Evolutionary conservation across 2,797 vertebrate species (phyloP), one percentile per base, ranked within the genome.

Genomic region (Microctenopoma stevenorrisi): DNA sequence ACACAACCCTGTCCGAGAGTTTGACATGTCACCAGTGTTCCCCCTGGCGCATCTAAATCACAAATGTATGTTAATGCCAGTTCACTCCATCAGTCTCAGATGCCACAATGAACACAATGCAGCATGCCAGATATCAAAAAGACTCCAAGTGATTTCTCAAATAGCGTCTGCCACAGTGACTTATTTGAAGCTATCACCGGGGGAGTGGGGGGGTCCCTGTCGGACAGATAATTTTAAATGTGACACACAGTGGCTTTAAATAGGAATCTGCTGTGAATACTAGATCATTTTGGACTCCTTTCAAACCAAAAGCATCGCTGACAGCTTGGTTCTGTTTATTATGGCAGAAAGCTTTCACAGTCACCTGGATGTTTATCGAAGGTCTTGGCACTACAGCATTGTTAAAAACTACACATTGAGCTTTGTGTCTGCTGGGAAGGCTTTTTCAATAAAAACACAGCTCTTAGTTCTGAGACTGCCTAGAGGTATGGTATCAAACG

Each of bases 391-490:
- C 14, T 26, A 47, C 30, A 33, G 49, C 53, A 49, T 13, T 64
- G 50, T 70, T 33, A 42, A 33, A n/a, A 70, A 64, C 38, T 61
- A 65, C 74, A 64, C 59, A 58, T 25, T 60, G 61, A 70, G 55
- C 30, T 18, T 9, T 46, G 40, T 76, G 61, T 64, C 68, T 61
- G 64, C 22, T 38, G 51, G 50, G 26, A 16, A 63, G 49, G 10
- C 4, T 53, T 60, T 79, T 74, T 48, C 69, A 44, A 68, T 63
- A 56, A 76, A 65, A 76, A 79, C 59, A 11, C 3, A 54, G 35
- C 59, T 63, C 37, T 33, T 33, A 33, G 30, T 33, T 33, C 30
- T 6, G 30, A 55, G 38, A 25, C n/a, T 66, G 11, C 66, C 60
- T 51, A 1, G 11, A 3, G 6, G 18, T 63, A 49, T 38, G 22